Base-by-base conservation (phyloP, 92 coral and sea anemone species). In the Parazoanthus darwini region DNA sequence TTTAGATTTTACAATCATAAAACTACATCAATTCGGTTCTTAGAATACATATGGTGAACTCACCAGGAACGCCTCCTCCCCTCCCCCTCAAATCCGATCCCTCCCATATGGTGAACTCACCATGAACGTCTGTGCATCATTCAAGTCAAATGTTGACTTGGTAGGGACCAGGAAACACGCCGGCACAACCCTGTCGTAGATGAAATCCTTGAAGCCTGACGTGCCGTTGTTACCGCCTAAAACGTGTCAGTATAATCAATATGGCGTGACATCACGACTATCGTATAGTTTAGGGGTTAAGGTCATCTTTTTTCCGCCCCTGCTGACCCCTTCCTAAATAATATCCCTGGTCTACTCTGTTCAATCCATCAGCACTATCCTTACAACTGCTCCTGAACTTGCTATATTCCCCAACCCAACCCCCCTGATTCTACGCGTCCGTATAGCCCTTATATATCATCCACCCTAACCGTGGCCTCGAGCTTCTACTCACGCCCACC, bases 81-180 rank as follows among this genome's bases (percentile, higher is more conserved):
- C 48, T 44, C 48, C 48, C 48, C 48, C 48, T 4, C 48, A 4
- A 6, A 44, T 6, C 48, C 48, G 33, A 44, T 44, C 48, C 48
- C 4, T 6, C 48, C 48, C 48, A 44, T 44, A 44, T 20, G 33
- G 38, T 10, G 14, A 18, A 91, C 98, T 86, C 79, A 97, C 99
- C 91, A 97, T 89, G 77, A 95, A 90, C 3, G 99, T 89, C 80
- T 97, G 99, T 11, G 99, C 99, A 85, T 97, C 99, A 44, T 93
- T 92, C 85, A 97, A 82, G 79, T 97, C 94, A 82, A 97, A 97
- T 36, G 95, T 90, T 58, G 96, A 74, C 91, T 94, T 95, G 93
- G 96, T 92, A 10, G 99, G 99, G 63, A 94, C 98, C 79, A 97
- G 54, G 77, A 97, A 95, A 72, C 98, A 94, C 14, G 97, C 98